Conservation (phyloP, 2,888 invertebrate genomes). For the Dynastes hyllus region DNA sequence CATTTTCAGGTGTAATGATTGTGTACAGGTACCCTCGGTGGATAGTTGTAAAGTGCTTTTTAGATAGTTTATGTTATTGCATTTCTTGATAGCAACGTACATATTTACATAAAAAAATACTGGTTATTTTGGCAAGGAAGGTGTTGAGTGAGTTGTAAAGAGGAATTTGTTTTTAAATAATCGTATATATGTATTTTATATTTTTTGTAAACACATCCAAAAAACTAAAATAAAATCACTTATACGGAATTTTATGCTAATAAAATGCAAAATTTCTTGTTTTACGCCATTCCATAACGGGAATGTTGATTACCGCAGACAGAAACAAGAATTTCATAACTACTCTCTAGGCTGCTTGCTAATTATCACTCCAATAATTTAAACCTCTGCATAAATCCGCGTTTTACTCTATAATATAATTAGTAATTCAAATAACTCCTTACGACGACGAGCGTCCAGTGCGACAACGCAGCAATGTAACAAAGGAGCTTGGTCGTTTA, state of each 20-base stretch:
- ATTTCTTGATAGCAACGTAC: no score
- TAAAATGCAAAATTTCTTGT: not conserved
- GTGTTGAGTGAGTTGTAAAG: no score
- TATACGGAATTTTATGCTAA: not conserved
- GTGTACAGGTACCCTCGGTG: no score
- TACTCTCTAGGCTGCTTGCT: not conserved
- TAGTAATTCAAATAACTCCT: not conserved
- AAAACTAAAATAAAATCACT: not conserved
- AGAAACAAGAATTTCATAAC: not conserved
- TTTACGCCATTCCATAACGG: not conserved
- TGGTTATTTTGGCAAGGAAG: no score
- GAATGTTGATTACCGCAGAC: constrained; percentile 4
- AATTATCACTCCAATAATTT: constrained; percentile 5
- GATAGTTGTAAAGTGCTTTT: no score
- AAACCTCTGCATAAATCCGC: not conserved
- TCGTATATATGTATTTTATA: no score
- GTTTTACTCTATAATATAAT: constrained; percentile 7
- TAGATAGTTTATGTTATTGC: no score
- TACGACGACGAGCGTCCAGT: no score
- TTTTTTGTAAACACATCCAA: no score
- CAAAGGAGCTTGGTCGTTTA: not conserved
- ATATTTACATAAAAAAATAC: no score
- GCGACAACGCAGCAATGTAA: not conserved
- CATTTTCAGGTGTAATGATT: no score
- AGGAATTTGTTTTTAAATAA: no score